Evolutionary conservation across 2,113 vertebrate genomes (phyloP), one percentile per base, ranked within the genome.

Genomic region (Stercorarius parasiticus): DNA sequence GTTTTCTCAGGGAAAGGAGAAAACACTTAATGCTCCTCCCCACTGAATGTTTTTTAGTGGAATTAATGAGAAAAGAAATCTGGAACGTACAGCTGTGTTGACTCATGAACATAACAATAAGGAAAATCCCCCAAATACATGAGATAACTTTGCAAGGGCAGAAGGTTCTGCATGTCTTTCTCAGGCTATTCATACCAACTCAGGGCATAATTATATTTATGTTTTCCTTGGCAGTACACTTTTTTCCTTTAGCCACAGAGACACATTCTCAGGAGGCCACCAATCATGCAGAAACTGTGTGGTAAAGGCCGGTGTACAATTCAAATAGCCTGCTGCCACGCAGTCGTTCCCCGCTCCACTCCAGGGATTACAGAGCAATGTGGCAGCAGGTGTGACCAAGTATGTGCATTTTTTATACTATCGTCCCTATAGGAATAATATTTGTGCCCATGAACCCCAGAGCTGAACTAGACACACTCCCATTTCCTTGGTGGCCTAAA

Each of bases 401-500:
- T 8, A 15, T 17, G 78, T 45, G 70, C 45, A 19, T 11, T 18
- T 91, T 47, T 79, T 62, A 2, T 53, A 16, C 40, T 66, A 38
- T 19, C 7, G 0, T 22, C 74, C 43, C 25, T 70, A 4, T 10
- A 30, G 43, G 27, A 85, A 64, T 71, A 59, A 71, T 56, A 69
- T 43, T 22, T 65, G 23, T 43, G 29, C 6, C 61, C 53, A 38
- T 22, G 58, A 86, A 40, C 9, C 15, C 49, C 36, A 61, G 49
- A 82, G 43, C 18, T 85, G 61, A 84, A 82, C 42, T 64, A 61
- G 29, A 50, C 52, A 81, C 15, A 11, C 19, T 76, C 52, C 43
- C 43, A 7, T 96, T 97, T 95, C 91, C 86, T 93, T 82, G 83
- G 94, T 95, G 93, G 86, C 89, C 73, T 56, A 29, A 53, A 94